A percentile compares a stretch with the other conserved stretches of the same genome.
Evolutionary conservation across 2,113 vertebrate genomes (phyloP).

Genomic region (Indri indri): DNA sequence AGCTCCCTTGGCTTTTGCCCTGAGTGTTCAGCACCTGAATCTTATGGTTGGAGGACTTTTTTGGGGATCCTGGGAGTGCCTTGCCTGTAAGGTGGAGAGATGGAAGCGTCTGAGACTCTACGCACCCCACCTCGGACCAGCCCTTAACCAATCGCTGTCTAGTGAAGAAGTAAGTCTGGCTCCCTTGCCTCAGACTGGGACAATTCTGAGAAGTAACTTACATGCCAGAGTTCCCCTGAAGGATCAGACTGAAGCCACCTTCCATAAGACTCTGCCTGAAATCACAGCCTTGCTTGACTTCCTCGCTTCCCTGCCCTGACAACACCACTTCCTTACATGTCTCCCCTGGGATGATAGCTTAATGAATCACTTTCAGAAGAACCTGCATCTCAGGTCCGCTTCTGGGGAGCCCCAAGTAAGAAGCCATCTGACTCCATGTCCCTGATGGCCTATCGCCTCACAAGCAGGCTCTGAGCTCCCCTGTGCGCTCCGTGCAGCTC

Average conservation of each 20-base stretch:
- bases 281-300: neutral
- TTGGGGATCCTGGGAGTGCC: neutral
- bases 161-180: neutral
- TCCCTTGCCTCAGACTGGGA: neutral
- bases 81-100: neutral
- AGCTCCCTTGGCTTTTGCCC: neutral
- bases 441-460: no score
- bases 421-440: neutral
- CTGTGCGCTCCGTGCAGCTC: neutral
- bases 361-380: neutral
- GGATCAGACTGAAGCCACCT: neutral
- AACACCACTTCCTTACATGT: neutral
- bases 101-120: neutral
- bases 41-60: neutral
- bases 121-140: rapidly evolving
- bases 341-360: neutral
- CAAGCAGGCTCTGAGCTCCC: neutral
- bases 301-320: neutral
- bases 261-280: neutral
- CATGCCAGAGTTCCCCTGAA: no score
- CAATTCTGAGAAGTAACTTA: neutral
- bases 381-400: neutral
- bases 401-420: neutral
- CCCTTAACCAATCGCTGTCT: neutral
- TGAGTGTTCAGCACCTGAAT: neutral